A percentile compares a stretch with the other conserved stretches of the same genome.
Conservation (phyloP, 2,797 vertebrate genomes). For the Arrhamphus sclerolepis region DNA sequence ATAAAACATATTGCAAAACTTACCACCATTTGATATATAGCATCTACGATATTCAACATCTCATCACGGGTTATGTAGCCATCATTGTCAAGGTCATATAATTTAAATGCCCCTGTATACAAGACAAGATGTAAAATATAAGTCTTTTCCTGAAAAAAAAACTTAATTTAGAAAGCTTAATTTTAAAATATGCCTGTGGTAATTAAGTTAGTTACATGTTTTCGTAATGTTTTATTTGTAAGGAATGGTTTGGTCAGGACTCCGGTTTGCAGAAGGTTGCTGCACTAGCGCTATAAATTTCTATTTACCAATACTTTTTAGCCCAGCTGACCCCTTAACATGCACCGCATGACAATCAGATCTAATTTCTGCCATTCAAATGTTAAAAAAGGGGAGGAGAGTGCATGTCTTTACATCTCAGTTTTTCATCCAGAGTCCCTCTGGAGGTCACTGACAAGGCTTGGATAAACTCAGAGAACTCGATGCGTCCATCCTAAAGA, state of each 20-base stretch:
- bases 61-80: constrained; percentile 98
- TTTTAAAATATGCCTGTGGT: neutral
- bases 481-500: constrained; percentile 92
- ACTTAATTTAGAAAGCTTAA: neutral
- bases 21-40: constrained; percentile 99
- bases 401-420: constrained; percentile 88
- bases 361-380: constrained; percentile 43
- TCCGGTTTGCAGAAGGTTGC: neutral
- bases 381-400: constrained; percentile 15
- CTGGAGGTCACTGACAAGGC: constrained; percentile 96
- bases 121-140: constrained; percentile 15
- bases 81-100: constrained; percentile 96
- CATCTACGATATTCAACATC: constrained; percentile 98
- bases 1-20: constrained; percentile 58
- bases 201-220: neutral
- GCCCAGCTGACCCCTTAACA: constrained; percentile 23
- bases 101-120: constrained; percentile 93
- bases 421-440: constrained; percentile 96
- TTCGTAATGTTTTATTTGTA: neutral
- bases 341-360: constrained; percentile 18
- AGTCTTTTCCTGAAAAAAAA: constrained; percentile 4
- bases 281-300: constrained; percentile 16
- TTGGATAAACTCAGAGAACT: constrained; percentile 99
- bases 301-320: constrained; percentile 12
- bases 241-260: neutral